Evolutionary conservation across 2,888 invertebrate genomes (phyloP).

Genomic region (Pollenia amentaria): DNA sequence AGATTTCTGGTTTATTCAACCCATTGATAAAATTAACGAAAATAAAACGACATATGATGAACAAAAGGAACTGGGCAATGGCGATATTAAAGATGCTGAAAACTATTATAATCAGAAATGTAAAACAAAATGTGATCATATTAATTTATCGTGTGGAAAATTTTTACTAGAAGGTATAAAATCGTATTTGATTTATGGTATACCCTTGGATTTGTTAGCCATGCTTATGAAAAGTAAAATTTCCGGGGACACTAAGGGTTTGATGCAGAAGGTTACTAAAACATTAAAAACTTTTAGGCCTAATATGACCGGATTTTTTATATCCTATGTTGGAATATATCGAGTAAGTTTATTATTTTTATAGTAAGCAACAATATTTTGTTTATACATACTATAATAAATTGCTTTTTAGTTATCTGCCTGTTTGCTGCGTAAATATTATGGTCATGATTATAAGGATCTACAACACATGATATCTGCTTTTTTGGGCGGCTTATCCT

Average conservation of each 20-base stretch:
- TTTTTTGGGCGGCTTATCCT: conserved; percentile 72
- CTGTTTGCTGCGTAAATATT: conserved; percentile 64
- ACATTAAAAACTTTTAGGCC: conserved; percentile 68
- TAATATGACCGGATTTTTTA: conserved; percentile 76
- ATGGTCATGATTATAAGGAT: conserved; percentile 39
- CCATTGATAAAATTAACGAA: conserved; percentile 49
- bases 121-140: conserved; percentile 67
- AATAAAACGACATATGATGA: neutral
- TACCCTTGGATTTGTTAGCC: conserved; percentile 78
- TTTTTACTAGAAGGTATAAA: conserved; percentile 77
- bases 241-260: neutral
- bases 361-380: neutral
- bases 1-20: conserved; percentile 79
- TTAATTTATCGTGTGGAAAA: conserved; percentile 36
- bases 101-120: neutral
- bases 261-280: neutral
- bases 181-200: conserved; percentile 76
- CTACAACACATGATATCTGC: conserved; percentile 68
- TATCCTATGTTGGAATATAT: conserved; percentile 79
- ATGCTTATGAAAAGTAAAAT: conserved; percentile 68
- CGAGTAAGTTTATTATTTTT: conserved; percentile 76
- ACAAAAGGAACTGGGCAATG: neutral
- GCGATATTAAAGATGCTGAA: neutral
- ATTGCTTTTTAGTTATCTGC: conserved; percentile 62
- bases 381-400: neutral